Percentiles rank a stretch among this genome's conserved stretches.
Conservation (phyloP, 2,797 vertebrate genomes). For the Bradypodion ventrale region DNA sequence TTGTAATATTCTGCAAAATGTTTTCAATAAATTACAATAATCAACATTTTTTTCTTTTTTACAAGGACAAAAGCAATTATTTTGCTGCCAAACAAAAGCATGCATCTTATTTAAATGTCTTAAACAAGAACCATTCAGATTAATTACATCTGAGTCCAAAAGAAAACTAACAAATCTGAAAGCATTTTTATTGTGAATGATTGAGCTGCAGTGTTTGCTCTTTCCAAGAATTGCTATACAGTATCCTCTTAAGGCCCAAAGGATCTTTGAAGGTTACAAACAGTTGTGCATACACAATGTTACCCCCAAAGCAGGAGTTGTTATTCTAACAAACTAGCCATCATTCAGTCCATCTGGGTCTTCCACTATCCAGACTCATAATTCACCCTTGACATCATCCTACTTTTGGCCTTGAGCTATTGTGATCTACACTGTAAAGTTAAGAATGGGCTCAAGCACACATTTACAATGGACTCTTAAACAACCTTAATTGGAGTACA, state of each 20-base stretch:
- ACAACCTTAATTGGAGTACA: not conserved
- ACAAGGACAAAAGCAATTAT: constrained; percentile 25
- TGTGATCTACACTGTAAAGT: constrained; percentile 28
- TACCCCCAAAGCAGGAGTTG: constrained; percentile 43
- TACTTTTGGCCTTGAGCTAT: constrained; percentile 42
- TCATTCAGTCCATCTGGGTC: constrained; percentile 54
- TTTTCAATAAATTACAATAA: not conserved
- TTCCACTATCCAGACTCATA: constrained; percentile 56
- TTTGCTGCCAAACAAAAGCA: constrained; percentile 33
- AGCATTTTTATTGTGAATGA: constrained; percentile 19
- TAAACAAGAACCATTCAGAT: constrained; percentile 16
- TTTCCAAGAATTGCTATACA: constrained; percentile 27
- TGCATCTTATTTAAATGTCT: constrained; percentile 26
- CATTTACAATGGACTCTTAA: not conserved
- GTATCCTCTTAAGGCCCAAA: constrained; percentile 8
- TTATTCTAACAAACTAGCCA: constrained; percentile 49
- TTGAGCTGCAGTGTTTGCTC: not conserved
- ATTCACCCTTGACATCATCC: not conserved
- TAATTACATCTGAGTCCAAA: constrained; percentile 32
- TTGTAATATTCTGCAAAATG: constrained; percentile 17
- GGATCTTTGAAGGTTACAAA: constrained; percentile 25
- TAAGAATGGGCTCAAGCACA: constrained; percentile 30
- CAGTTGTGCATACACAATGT: constrained; percentile 36
- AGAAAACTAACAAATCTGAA: constrained; percentile 36
- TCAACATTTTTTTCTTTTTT: constrained; percentile 34